These are phyloP conservation scores for Homarus gammarus DNA, from an alignment of 2,888 invertebrate genomes.

Conservation along the genomic window DNA sequence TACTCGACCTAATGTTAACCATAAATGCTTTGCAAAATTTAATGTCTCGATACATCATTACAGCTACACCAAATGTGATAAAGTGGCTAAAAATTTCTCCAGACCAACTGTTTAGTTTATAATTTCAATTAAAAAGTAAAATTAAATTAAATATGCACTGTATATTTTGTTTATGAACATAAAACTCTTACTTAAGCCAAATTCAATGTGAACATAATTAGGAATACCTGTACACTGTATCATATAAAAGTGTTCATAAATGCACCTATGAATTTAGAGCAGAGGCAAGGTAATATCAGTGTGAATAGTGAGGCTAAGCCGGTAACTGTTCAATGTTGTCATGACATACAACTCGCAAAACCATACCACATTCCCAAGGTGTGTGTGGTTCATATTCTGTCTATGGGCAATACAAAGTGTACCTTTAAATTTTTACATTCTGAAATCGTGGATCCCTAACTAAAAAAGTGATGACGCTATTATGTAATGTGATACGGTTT, in stretches of 20 bases:
- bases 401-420: not conserved
- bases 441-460: no score
- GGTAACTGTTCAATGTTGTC: not conserved
- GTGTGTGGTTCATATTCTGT: not conserved
- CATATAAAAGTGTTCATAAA: not conserved
- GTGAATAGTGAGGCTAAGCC: not conserved
- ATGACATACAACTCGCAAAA: not conserved
- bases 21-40: no score
- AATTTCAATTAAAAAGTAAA: not conserved
- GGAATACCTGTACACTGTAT: not conserved
- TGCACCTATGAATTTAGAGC: not conserved
- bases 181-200: not conserved
- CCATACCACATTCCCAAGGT: not conserved
- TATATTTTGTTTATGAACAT: not conserved
- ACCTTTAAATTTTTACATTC: no score
- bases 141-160: conserved; percentile 1
- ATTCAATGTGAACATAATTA: not conserved
- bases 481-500: not conserved
- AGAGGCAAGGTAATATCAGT: not conserved
- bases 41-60: no score
- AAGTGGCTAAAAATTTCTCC: not conserved
- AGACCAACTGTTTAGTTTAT: not conserved
- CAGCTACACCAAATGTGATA: no score
- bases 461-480: no score
- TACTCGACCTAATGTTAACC: no score